Evolutionary conservation across 1,140 invertebrate genomes (phyloP).

Genomic region (Odontomachus brunneus): DNA sequence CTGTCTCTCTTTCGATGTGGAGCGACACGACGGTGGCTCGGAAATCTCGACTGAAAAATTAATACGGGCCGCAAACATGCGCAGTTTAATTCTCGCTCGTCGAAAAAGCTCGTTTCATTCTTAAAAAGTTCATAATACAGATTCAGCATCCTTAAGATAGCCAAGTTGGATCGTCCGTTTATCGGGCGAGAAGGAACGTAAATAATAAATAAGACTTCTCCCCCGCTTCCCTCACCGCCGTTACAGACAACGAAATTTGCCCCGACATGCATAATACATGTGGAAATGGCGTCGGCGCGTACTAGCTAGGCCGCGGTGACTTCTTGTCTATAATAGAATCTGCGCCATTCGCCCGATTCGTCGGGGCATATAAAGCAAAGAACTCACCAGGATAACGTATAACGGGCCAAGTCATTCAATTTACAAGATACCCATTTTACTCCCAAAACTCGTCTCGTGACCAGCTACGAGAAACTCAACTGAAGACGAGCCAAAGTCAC

Average conservation of each 20-base stretch:
- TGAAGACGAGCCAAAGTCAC: slow-evolving; percentile 80
- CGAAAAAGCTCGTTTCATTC: no score
- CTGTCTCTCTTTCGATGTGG: slow-evolving; percentile 28
- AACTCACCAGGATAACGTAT: slow-evolving; percentile 80
- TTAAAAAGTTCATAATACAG: no score
- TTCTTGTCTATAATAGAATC: slow-evolving; percentile 85
- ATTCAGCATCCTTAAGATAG: slow-evolving; percentile 25
- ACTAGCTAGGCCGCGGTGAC: slow-evolving; percentile 73
- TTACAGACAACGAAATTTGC: slow-evolving; percentile 84
- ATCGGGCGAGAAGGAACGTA: slow-evolving; percentile 53
- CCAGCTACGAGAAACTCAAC: slow-evolving; percentile 66
- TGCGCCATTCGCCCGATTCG: slow-evolving; percentile 81
- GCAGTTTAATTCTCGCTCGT: slow-evolving; percentile 7
- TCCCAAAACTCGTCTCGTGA: slow-evolving; percentile 58
- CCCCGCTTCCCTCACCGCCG: slow-evolving; percentile 42
- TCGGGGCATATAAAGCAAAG: slow-evolving; percentile 81
- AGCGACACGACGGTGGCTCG: background rate
- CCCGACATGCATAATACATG: slow-evolving; percentile 83
- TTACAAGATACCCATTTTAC: slow-evolving; percentile 79
- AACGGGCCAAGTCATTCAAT: slow-evolving; percentile 83
- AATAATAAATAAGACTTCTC: slow-evolving; percentile 62
- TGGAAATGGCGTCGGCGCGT: slow-evolving; percentile 78
- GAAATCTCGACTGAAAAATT: slow-evolving; percentile 37
- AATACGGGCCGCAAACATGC: background rate
- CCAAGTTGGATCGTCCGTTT: slow-evolving; percentile 44